Conservation (phyloP, 2,797 vertebrate genomes). For the Macrochelys suwanniensis region DNA sequence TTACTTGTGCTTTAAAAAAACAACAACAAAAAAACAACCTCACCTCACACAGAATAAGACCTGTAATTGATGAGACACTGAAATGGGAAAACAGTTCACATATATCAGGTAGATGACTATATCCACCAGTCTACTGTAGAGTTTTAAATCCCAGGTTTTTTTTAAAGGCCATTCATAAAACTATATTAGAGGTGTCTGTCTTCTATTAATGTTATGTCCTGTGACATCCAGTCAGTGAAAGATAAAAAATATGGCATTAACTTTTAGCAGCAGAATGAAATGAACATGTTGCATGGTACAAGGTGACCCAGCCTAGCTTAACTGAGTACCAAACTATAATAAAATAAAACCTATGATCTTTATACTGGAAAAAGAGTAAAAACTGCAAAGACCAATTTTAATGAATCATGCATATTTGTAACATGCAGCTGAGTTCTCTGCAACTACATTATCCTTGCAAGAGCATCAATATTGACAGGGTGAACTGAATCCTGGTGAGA, state of each 20-base stretch:
- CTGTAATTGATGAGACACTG: slow-evolving; percentile 40
- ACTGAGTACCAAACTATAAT: slow-evolving; percentile 80
- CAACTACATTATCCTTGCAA: slow-evolving; percentile 34
- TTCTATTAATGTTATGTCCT: slow-evolving; percentile 79
- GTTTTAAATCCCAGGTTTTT: slow-evolving; percentile 63
- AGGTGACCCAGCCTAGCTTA: slow-evolving; percentile 80
- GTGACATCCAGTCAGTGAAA: slow-evolving; percentile 79
- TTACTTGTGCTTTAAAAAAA: neutral
- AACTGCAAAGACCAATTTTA: slow-evolving; percentile 73
- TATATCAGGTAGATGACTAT: slow-evolving; percentile 51
- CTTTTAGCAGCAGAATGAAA: slow-evolving; percentile 79
- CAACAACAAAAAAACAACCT: neutral
- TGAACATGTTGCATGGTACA: slow-evolving; percentile 72
- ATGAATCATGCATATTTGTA: slow-evolving; percentile 61
- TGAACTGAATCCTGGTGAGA: neutral
- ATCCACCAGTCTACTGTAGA: slow-evolving; percentile 49
- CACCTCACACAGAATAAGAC: slow-evolving; percentile 29
- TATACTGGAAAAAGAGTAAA: slow-evolving; percentile 73
- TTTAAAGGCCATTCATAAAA: slow-evolving; percentile 75
- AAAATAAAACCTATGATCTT: slow-evolving; percentile 81
- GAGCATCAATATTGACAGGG: slow-evolving; percentile 1
- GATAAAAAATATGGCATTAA: slow-evolving; percentile 81
- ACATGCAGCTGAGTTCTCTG: slow-evolving; percentile 17
- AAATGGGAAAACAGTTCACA: slow-evolving; percentile 55
- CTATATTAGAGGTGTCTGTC: slow-evolving; percentile 69